Base-by-base conservation (phyloP, 2,888 invertebrate genomes). In the Leptinotarsa peninsularis region DNA sequence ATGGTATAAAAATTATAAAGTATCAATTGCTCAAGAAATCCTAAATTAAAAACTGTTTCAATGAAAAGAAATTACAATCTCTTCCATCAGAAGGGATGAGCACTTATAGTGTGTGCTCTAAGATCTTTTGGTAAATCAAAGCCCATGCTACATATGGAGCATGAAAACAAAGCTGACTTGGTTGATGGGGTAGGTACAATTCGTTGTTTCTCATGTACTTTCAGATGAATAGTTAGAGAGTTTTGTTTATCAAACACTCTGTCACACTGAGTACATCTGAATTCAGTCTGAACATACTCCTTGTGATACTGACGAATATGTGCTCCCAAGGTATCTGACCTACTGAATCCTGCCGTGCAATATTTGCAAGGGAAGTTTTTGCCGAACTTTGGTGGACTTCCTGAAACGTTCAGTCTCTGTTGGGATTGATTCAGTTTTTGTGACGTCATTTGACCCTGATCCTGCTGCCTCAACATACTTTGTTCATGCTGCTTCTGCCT, bases 211-310 rank as follows among this genome's bases (percentile, higher is more conserved):
- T 87, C 92, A 89, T 87, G 93, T 89, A 84, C 92, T 85, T 90
- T 92, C 87, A 87, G 90, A 87, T 91, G 93, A 87, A 88, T 93
- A 70, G 91, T 92, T 49, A 93, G 85, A 15, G 93, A 93, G 21
- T 90, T 88, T 27, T 92, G 92, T 17, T 93, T 92, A 76, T 90
- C 90, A 69, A 93, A 91, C 0, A 90, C 89, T 78, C 93, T 92
- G 2, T 91, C 91, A 80, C 93, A 93, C 71, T 92, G 90, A 80
- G 91, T 91, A 81, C 93, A 93, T 85, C 90, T 90, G 81, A 91
- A 91, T 7, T 81, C 83, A 0, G 76, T 89, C 86, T 52, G 89
- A 85, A 89, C 87, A 4, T 89, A 89, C 23, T 89, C 83, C 56
- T 87, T 86, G 83, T 91, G 91, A 81, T 92, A 91, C 79, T 91